Conservation (phyloP, 2,888 invertebrate genomes). For the Mesochorus sp. region DNA sequence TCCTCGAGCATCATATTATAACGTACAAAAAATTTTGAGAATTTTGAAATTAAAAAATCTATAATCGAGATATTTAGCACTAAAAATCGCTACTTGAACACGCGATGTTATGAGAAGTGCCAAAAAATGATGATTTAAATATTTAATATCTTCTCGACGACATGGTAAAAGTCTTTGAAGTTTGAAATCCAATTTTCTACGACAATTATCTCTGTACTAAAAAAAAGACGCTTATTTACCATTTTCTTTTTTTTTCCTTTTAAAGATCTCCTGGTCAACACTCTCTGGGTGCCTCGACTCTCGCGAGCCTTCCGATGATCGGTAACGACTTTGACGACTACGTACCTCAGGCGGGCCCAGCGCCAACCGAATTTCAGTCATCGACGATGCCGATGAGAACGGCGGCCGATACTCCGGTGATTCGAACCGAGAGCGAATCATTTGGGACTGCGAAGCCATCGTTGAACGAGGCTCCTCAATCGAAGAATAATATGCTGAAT, state of each 20-base stretch:
- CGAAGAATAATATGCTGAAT: constrained; percentile 55
- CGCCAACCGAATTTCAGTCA: constrained; percentile 65
- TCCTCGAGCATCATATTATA: no score
- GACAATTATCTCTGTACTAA: no score
- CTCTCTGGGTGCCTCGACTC: constrained; percentile 85
- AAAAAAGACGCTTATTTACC: neutral
- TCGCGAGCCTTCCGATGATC: constrained; percentile 90
- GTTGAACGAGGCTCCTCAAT: constrained; percentile 25
- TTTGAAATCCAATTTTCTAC: no score
- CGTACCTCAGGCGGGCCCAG: constrained; percentile 68
- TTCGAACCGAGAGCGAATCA: constrained; percentile 63
- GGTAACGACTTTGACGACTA: constrained; percentile 86
- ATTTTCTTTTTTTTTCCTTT: constrained; percentile 37
- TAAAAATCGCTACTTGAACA: no score
- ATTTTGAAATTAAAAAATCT: no score
- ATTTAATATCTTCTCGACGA: no score
- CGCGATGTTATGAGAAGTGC: no score
- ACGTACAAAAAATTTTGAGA: no score
- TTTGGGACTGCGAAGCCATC: constrained; percentile 33
- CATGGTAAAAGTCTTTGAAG: no score
- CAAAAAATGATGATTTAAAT: no score
- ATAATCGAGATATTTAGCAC: no score
- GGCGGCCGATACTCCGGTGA: constrained; percentile 51
- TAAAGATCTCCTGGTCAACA: constrained; percentile 86
- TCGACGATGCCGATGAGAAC: constrained; percentile 51